A percentile compares a stretch with the other conserved stretches of the same genome.
Conservation (phyloP, 2,113 vertebrate species). For the Melanostigma gelatinosum region DNA sequence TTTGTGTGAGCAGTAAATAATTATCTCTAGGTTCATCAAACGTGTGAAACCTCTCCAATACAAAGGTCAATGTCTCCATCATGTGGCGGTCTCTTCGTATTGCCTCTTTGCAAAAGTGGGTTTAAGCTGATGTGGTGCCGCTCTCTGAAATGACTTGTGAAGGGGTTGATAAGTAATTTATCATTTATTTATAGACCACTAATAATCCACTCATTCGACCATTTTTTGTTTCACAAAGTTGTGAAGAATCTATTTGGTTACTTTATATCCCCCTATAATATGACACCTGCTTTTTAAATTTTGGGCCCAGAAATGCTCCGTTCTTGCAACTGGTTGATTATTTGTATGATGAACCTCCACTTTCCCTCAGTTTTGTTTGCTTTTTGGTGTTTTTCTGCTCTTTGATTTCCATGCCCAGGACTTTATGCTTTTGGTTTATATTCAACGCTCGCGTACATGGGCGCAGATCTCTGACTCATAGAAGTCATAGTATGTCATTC, state of each 20-base stretch:
- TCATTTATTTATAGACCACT: background rate
- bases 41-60: background rate
- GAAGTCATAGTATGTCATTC: too few relatives aligned
- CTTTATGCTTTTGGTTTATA: too few relatives aligned
- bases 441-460: too few relatives aligned
- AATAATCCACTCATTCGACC: background rate
- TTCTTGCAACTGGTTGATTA: background rate
- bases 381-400: too few relatives aligned
- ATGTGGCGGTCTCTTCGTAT: conserved; percentile 47
- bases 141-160: background rate
- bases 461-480: too few relatives aligned
- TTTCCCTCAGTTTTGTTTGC: too few relatives aligned
- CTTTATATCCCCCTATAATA: background rate
- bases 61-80: conserved; percentile 62
- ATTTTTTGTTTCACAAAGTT: background rate
- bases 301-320: background rate
- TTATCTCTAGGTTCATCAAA: conserved; percentile 13
- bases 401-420: too few relatives aligned
- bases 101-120: background rate
- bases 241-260: background rate
- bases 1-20: conserved; percentile 52
- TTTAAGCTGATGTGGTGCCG: background rate
- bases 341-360: too few relatives aligned
- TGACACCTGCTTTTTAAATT: background rate
- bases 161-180: background rate